Evolutionary conservation across 2,888 invertebrate species (phyloP).

Genomic region (Melanostoma scalare): DNA sequence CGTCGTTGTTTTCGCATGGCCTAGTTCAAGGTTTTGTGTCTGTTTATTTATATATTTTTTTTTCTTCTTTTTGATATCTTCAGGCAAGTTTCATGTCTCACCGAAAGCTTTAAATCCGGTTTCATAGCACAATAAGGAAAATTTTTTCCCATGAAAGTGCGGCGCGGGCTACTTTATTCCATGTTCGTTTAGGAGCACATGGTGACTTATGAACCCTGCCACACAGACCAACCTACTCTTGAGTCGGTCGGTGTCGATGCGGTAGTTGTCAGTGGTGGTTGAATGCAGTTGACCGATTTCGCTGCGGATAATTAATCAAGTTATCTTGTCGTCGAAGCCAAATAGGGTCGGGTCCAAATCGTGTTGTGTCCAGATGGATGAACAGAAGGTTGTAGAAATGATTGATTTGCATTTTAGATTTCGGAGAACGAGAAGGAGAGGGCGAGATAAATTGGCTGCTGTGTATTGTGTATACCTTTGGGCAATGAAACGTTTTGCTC

Average conservation of each 20-base stretch:
- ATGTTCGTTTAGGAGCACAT: conserved; percentile 6
- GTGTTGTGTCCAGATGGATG: conserved; percentile 9
- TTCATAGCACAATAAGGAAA: conserved; percentile 3
- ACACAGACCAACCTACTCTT: conserved; percentile 9
- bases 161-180: conserved; percentile 5
- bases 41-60: neutral
- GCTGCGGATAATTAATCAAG: conserved; percentile 69
- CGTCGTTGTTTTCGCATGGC: conserved; percentile 56
- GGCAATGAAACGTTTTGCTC: conserved; percentile 42
- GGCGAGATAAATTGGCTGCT: neutral
- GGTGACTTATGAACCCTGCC: conserved; percentile 68
- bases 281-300: conserved; percentile 64
- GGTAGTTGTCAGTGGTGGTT: conserved; percentile 18
- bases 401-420: conserved; percentile 70
- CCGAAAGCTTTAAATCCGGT: conserved; percentile 17
- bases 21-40: conserved; percentile 66
- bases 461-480: neutral
- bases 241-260: neutral
- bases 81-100: conserved; percentile 19
- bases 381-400: conserved; percentile 43
- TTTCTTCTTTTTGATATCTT: conserved; percentile 20
- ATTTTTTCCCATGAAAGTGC: conserved; percentile 42
- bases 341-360: conserved; percentile 5
- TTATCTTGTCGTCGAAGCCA: conserved; percentile 46
- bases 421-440: neutral